Conservation (phyloP, 2,113 vertebrate species). For the Ptilonorhynchus violaceus region DNA sequence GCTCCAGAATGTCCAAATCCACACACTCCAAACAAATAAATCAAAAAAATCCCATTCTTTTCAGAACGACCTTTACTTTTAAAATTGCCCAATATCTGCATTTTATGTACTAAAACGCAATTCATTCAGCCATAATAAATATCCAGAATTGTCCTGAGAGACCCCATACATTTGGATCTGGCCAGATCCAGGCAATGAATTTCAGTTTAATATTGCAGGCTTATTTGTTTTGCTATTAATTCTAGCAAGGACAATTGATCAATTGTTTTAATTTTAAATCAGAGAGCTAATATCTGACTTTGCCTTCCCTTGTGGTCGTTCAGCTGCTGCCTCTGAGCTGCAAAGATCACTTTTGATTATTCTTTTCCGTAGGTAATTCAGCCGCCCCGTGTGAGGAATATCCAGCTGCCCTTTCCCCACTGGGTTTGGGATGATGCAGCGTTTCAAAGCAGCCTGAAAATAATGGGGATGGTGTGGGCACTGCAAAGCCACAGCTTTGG, state of each 20-base stretch:
- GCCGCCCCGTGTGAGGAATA: not conserved
- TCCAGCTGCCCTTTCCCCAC: not conserved
- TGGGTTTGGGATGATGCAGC: not conserved
- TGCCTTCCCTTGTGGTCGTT: constrained; percentile 7
- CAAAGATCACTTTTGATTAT: constrained; percentile 1
- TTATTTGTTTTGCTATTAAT: constrained; percentile 46
- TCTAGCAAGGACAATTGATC: constrained; percentile 56
- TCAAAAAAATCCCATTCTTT: not conserved
- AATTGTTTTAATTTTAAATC: constrained; percentile 69
- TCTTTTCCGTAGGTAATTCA: not conserved
- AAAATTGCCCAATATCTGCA: not conserved
- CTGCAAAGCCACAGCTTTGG: not conserved
- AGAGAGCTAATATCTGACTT: constrained; percentile 42
- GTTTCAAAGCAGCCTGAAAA: not conserved
- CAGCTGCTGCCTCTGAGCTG: not conserved
- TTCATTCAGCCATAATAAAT: not conserved
- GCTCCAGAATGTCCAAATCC: not conserved
- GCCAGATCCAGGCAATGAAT: not conserved
- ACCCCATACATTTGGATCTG: not conserved
- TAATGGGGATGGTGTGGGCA: not conserved
- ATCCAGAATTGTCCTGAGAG: not conserved
- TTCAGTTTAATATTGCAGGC: not conserved
- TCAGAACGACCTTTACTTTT: not conserved
- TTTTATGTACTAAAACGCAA: not conserved
- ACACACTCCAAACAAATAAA: not conserved